phyloP scores from a whole-genome alignment of 2,888 invertebrate species.

The Cephus runcator region DNA sequence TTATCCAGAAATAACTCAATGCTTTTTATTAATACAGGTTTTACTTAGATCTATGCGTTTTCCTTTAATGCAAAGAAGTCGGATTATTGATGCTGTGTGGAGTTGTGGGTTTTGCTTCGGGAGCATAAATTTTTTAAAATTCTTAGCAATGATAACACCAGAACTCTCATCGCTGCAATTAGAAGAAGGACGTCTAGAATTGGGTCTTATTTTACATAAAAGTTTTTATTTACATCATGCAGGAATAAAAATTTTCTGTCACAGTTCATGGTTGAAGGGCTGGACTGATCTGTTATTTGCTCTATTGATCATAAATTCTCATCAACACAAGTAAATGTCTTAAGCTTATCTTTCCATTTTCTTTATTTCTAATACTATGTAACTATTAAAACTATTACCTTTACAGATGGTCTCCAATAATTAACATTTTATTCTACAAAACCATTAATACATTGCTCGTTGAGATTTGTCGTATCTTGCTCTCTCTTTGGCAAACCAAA shows the following conservation, averaged over 20 bases:
- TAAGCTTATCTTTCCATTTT: too few species aligned
- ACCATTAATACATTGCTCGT: conserved; percentile 36
- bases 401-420: conserved; percentile 33
- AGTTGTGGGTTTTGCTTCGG: conserved; percentile 43
- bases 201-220: conserved; percentile 40
- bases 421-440: conserved; percentile 36
- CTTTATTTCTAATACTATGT: too few species aligned
- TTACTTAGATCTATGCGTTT: conserved; percentile 44
- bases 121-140: conserved; percentile 41
- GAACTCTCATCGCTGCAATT: conserved; percentile 24
- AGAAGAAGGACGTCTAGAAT: conserved; percentile 30
- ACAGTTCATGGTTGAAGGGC: conserved; percentile 43
- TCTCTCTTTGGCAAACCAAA: conserved; percentile 35
- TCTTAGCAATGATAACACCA: conserved; percentile 20
- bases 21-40: conserved; percentile 31
- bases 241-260: conserved; percentile 35
- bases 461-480: conserved; percentile 36
- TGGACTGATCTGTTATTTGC: conserved; percentile 46
- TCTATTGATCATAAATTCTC: conserved; percentile 35
- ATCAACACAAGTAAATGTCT: conserved; percentile 40
- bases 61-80: conserved; percentile 37
- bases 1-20: background rate
- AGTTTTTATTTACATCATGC: conserved; percentile 49
- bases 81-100: conserved; percentile 46
- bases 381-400: background rate